Conservation (phyloP, 2,113 vertebrate genomes). For the Tragulus kanchil region DNA sequence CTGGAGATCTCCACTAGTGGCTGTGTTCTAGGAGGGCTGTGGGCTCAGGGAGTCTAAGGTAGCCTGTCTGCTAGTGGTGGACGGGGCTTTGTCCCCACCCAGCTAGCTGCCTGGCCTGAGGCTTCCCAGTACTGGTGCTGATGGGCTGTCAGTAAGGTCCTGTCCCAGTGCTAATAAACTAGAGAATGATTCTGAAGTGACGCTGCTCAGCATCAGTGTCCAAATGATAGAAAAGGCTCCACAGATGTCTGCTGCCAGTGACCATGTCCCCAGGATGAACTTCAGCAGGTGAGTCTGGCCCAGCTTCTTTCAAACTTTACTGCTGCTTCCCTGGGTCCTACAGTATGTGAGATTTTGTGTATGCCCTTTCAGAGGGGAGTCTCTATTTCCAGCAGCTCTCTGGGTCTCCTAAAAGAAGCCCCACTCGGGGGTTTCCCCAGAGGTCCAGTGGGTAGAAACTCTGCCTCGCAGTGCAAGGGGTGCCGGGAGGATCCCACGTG, state of each 20-base stretch:
- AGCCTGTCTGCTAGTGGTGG: not conserved
- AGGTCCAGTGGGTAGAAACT: too few relatives aligned
- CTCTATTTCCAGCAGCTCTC: not conserved
- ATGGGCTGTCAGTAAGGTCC: not conserved
- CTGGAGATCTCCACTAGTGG: not conserved
- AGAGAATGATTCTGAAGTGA: not conserved
- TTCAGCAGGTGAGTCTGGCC: not conserved
- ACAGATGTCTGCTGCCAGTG: not conserved
- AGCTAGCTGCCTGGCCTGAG: not conserved
- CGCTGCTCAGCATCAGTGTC: not conserved
- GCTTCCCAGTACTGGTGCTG: not conserved
- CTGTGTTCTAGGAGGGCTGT: not conserved
- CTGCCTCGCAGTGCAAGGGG: too few relatives aligned
- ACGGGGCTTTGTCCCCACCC: not conserved
- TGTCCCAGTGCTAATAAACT: not conserved
- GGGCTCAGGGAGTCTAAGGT: not conserved
- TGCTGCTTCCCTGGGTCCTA: not conserved
- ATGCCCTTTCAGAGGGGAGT: not conserved
- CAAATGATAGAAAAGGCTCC: not conserved
- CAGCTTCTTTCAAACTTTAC: not conserved
- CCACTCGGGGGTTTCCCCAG: too few relatives aligned
- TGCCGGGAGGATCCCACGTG: too few relatives aligned
- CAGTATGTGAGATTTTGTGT: not conserved
- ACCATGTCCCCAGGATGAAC: not conserved
- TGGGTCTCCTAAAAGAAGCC: not conserved